phyloP scores from a whole-genome alignment of 2,797 vertebrate genomes.

The Lycodopsis pacificus region DNA sequence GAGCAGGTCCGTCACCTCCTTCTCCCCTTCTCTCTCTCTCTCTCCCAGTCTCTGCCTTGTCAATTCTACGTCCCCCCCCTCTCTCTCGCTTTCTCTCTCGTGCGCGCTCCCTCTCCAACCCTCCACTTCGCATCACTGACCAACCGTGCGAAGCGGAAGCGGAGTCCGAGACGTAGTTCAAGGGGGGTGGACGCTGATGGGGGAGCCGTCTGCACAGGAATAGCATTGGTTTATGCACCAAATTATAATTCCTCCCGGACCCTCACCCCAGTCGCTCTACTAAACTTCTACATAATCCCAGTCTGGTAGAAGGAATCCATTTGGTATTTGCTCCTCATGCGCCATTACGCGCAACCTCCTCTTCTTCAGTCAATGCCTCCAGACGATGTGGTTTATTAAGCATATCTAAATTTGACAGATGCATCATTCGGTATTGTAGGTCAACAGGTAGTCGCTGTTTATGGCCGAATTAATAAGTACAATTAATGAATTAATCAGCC shows the following conservation, averaged over 20 bases:
- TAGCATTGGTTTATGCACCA: conserved; percentile 68
- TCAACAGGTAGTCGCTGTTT: background rate
- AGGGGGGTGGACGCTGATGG: conserved; percentile 4
- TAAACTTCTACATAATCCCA: conserved; percentile 40
- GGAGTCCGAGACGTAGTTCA: conserved; percentile 52
- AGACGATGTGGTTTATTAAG: background rate
- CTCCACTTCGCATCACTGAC: conserved; percentile 74
- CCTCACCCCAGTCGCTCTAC: conserved; percentile 54
- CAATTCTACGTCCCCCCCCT: conserved; percentile 30
- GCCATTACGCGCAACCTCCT: conserved; percentile 38
- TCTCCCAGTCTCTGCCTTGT: conserved; percentile 47
- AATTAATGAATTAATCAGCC: conserved; percentile 2
- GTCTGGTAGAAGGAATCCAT: conserved; percentile 23
- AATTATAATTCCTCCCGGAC: conserved; percentile 61
- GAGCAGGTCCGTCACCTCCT: conserved; percentile 82
- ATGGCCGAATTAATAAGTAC: background rate
- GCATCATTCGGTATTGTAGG: background rate
- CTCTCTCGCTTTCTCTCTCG: conserved; percentile 51
- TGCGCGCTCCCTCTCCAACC: conserved; percentile 57
- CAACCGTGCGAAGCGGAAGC: conserved; percentile 82
- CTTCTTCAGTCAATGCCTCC: background rate
- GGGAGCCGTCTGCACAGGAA: conserved; percentile 46
- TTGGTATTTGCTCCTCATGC: conserved; percentile 38
- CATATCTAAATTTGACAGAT: background rate
- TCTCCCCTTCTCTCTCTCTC: conserved; percentile 47